Conservation (phyloP, 1,140 invertebrate genomes). For the Notospermus geniculatus region DNA sequence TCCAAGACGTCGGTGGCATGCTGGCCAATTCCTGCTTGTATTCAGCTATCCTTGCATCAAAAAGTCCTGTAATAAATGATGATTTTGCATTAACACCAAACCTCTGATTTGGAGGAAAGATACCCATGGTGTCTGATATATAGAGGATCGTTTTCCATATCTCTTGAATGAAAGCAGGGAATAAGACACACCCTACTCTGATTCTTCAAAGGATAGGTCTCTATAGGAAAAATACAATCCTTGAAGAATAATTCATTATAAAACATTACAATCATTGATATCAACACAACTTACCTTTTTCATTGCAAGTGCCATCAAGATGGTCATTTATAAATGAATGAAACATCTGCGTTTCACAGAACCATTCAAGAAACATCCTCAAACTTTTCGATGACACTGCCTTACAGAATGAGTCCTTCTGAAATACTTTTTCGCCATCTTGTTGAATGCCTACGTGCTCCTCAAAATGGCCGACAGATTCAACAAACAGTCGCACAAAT, state of each 20-base stretch:
- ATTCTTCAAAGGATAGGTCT: no score
- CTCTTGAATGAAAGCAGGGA: no score
- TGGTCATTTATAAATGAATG: constrained; percentile 56
- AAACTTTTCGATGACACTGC: constrained; percentile 61
- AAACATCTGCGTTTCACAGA: constrained; percentile 81
- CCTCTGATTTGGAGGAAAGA: no score
- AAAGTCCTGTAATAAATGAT: constrained; percentile 6
- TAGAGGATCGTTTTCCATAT: no score
- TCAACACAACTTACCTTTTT: not conserved
- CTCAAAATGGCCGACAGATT: constrained; percentile 64
- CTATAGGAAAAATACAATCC: no score
- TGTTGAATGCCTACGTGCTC: constrained; percentile 58
- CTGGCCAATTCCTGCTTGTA: constrained; percentile 13
- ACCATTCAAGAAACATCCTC: constrained; percentile 74
- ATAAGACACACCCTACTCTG: no score
- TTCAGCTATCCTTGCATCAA: constrained; percentile 11
- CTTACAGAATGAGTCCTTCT: constrained; percentile 64
- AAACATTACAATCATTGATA: no score
- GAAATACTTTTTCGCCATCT: constrained; percentile 59
- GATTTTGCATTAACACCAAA: not conserved
- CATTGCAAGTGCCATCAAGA: constrained; percentile 17
- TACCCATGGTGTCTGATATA: no score
- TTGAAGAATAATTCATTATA: no score
- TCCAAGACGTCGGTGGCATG: not conserved
- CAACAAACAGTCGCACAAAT: constrained; percentile 67